Base-by-base conservation (phyloP, 2,797 vertebrate species). In the Sebastes nivosus region DNA sequence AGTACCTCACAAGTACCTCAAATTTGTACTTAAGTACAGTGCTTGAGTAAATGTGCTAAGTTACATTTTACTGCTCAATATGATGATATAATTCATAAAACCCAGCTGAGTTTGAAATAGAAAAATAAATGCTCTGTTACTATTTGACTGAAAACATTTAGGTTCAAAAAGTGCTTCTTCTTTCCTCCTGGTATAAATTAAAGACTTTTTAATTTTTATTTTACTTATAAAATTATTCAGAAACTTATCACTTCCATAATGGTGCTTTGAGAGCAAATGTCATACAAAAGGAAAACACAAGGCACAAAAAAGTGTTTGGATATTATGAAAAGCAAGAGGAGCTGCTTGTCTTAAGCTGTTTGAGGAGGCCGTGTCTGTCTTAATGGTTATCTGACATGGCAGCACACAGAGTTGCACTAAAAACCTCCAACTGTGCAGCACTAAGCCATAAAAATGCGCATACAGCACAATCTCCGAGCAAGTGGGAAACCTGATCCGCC, bases 401-500 rank as follows among this genome's bases (percentile, higher is more conserved):
- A 87, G 77, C 80, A 75, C 69, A 85, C 75, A 69, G 79, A 84
- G 61, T 32, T 50, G 36, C 82, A 85, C 75, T 88, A 66, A 89
- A 89, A 90, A 72, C 78, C 76, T 89, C 84, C 85, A 83, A 86
- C 84, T 86, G 85, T 88, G 89, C 87, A 81, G 86, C 83, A 77
- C 91, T 87, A 91, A 92, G 89, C 88, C 79, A 81, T 91, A 86
- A 93, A 94, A 93, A 84, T 80, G 91, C 92, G 72, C 86, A 92
- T 59, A 74, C 87, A 92, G 94, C 92, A 90, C 77, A 93, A 89
- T 87, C 86, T 82, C 77, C 59, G 78, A 77, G 85, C 77, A 89
- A 91, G 85, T 63, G 85, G 66, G 93, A 90, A 95, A 95, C 90
- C 85, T 82, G 91, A 95, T 93, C 91, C 92, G 93, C 88, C 92